Base-by-base conservation (phyloP, 2,888 invertebrate genomes). In the Eudasyphora cyanicolor region DNA sequence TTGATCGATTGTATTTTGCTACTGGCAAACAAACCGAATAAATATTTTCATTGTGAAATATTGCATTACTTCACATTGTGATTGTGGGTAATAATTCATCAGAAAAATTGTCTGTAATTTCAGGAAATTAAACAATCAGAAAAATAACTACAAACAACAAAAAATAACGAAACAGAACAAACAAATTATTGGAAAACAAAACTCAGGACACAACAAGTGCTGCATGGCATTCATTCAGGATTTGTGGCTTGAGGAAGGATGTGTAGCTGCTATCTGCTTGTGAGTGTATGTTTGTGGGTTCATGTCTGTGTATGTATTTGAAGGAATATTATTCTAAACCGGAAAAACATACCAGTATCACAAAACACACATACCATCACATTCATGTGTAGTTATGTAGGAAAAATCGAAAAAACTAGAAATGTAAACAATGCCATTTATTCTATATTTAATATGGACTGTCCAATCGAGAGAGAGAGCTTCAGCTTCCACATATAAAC, bases 121-220 rank as follows among this genome's bases (percentile, higher is more conserved):
- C 70, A 80, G 83, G 83, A 83, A 80, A 80, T 80, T 80, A 80
- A 75, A 78, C 75, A 75, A 83, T 77, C 70, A 42, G 69, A 64
- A 73, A 79, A 67, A 76, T 83, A 70, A n/a, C n/a, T n/a, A n/a
- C n/a, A n/a, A 77, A 80, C 14, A 75, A 70, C 17, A 21, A 12
- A 76, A 82, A 79, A 76, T 76, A 79, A 27, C 8, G 2, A n/a
- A 42, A 35, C 32, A 64, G 24, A 42, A 12, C 67, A 38, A 38
- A 67, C 42, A 67, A 38, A 67, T 67, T 67, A 67, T 42, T 42
- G 12, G 1, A 57, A 32, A 17, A 54, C 24, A 12, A n/a, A 45
- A 45, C 2, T 45, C 38, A 45, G 14, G 2, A 57, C 19, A 38
- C 2, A 64, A 64, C 35, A 67, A 67, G 42, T 42, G 42, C 14